Evolutionary conservation across 2,797 vertebrate species (phyloP).

Genomic region (Esox masquinongy): DNA sequence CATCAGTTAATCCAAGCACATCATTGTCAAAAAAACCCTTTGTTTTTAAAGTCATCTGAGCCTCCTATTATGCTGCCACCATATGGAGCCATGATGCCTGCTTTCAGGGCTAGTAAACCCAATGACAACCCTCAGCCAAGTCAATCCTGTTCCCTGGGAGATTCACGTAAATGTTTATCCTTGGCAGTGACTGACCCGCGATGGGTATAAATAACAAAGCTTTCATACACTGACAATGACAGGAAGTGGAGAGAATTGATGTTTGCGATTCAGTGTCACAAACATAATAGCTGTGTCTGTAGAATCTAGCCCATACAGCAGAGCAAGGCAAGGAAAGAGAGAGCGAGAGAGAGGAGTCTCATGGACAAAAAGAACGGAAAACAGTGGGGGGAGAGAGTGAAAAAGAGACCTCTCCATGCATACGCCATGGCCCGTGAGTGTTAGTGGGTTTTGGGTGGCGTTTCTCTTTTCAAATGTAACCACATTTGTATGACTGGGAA

Average conservation of each 20-base stretch:
- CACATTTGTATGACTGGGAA: not conserved
- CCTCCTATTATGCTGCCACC: not conserved
- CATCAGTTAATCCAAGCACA: not conserved
- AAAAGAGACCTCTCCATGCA: not conserved
- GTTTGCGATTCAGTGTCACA: conserved; percentile 21
- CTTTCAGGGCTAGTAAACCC: not conserved
- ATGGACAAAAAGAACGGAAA: not conserved
- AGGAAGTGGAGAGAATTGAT: conserved; percentile 39
- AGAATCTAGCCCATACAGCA: conserved; percentile 10
- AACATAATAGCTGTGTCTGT: conserved; percentile 17
- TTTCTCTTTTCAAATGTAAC: not conserved
- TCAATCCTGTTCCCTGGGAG: conserved; percentile 10
- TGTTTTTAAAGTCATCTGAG: not conserved
- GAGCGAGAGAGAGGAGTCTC: not conserved
- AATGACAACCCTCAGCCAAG: not conserved
- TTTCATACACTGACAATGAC: conserved; percentile 35
- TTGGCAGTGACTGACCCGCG: conserved; percentile 19
- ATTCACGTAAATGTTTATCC: conserved; percentile 9
- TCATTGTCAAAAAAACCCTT: not conserved
- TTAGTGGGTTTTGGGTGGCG: not conserved
- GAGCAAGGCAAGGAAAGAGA: conserved; percentile 3
- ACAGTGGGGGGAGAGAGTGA: not conserved
- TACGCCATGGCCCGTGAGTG: not conserved
- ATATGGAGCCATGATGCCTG: not conserved
- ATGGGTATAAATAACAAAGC: conserved; percentile 23